Base-by-base conservation (phyloP, 2,888 invertebrate genomes). In the Ptychoptera contaminata region DNA sequence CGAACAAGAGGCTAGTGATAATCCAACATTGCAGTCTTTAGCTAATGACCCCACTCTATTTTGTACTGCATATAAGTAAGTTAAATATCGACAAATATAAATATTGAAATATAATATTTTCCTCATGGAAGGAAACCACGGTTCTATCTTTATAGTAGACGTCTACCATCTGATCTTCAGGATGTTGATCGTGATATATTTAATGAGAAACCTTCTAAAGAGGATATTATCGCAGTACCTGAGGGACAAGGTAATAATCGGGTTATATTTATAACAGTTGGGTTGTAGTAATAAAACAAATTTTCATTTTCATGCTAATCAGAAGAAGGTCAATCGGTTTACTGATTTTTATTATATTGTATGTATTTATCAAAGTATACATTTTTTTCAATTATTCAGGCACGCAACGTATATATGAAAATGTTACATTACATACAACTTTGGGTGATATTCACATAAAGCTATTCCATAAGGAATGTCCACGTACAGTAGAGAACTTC, bases 201-300 rank as follows among this genome's bases (percentile, higher is more conserved):
- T 64, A 98, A 98, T 60, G 98, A 98, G 66, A 94, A 93, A 60
- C 98, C 98, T 0, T 90, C 93, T 0, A 98, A 98, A 60, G 98
- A 98, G 65, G 98, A 99, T 58, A 90, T 94, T 45, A 87, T 97
- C 52, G 86, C 98, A 0, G 91, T 97, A 1, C 91, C 90, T 0
- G 91, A 91, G 58, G 77, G 83, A 44, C 75, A 78, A 65, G 76
- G 78, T 77, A 61, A 51, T 30, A 16, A 38, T 11, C 12, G 16
- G 3, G 49, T 45, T 34, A 48, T 42, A n/a, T n/a, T 32, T 32
- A 15, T 40, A 14, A n/a, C 14, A 16, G 14, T 32, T 32, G 4
- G 15, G 10, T 31, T 31, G 40, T 31, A 40, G 40, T 29, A 40
- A 16, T 16, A 15, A n/a, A 34, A 23, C 3, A 23, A 5, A 23